These are phyloP conservation scores for Eulithis prunata DNA, from an alignment of 2,888 invertebrate genomes.

Conservation along the genomic window DNA sequence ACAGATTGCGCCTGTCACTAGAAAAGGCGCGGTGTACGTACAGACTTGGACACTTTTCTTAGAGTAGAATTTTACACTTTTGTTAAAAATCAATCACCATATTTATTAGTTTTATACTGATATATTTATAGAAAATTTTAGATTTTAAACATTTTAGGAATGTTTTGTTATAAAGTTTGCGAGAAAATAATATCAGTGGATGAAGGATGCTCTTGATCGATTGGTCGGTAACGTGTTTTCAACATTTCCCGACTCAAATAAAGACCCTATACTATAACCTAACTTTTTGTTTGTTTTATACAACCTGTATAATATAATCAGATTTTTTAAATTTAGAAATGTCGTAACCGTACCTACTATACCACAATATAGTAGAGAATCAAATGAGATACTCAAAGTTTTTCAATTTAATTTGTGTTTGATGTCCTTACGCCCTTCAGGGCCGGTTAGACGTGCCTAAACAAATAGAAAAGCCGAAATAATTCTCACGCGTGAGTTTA, in stretches of 20 bases:
- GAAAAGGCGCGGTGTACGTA: conserved; percentile 53
- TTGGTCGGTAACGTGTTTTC: too few species aligned
- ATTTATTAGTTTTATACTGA: not conserved
- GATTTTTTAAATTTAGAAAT: too few species aligned
- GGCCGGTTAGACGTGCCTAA: conserved; percentile 50
- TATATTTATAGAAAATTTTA: too few species aligned
- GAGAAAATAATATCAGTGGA: too few species aligned
- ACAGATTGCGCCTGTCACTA: conserved; percentile 78
- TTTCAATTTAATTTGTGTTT: conserved; percentile 45
- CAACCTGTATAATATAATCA: too few species aligned
- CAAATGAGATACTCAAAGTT: conserved; percentile 36
- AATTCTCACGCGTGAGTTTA: conserved; percentile 49
- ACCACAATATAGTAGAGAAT: conserved; percentile 23
- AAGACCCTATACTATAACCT: too few species aligned
- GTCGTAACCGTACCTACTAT: too few species aligned
- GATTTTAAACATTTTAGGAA: too few species aligned
- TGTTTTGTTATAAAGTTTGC: too few species aligned
- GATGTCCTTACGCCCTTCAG: conserved; percentile 46
- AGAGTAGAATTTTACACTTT: conserved; percentile 18
- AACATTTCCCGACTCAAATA: too few species aligned
- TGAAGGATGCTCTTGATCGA: too few species aligned
- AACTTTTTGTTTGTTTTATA: too few species aligned
- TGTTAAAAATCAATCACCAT: conserved; percentile 6
- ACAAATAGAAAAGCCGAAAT: conserved; percentile 51
- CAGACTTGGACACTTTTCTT: conserved; percentile 45